Conservation (phyloP, 2,797 vertebrate genomes). For the Phalanger gymnotis region DNA sequence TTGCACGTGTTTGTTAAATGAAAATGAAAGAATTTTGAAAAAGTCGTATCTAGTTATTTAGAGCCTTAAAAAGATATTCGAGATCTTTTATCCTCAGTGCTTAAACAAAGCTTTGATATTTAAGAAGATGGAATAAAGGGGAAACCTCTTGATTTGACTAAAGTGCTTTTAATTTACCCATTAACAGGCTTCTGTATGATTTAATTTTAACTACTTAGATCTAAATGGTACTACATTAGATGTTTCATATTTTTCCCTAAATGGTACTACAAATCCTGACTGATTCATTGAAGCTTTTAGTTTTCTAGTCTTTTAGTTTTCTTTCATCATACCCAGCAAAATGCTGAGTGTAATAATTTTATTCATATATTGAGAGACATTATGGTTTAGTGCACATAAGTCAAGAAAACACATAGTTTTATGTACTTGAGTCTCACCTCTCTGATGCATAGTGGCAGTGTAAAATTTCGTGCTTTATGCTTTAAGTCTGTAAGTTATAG, state of each 20-base stretch:
- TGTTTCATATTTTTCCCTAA: too few relatives aligned
- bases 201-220: constrained; percentile 46
- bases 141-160: constrained; percentile 5
- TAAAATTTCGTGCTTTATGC: not conserved
- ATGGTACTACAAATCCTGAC: constrained; percentile 16
- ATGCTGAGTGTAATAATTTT: constrained; percentile 14
- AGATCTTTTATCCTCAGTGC: not conserved
- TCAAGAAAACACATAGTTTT: not conserved
- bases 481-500: not conserved
- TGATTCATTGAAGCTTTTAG: not conserved
- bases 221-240: not conserved
- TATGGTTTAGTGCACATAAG: not conserved
- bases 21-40: constrained; percentile 30
- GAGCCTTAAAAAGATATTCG: not conserved
- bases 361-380: not conserved
- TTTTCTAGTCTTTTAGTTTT: constrained; percentile 4
- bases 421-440: not conserved
- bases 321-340: constrained; percentile 19
- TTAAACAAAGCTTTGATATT: constrained; percentile 31
- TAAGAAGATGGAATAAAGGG: not conserved
- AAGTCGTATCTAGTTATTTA: constrained; percentile 10
- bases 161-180: not conserved
- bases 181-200: not conserved
- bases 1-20: not conserved
- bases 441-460: not conserved